Percentiles rank a stretch among this genome's conserved stretches.
Evolutionary conservation across 2,888 invertebrate genomes (phyloP).

Genomic region (Lapara coniferarum): DNA sequence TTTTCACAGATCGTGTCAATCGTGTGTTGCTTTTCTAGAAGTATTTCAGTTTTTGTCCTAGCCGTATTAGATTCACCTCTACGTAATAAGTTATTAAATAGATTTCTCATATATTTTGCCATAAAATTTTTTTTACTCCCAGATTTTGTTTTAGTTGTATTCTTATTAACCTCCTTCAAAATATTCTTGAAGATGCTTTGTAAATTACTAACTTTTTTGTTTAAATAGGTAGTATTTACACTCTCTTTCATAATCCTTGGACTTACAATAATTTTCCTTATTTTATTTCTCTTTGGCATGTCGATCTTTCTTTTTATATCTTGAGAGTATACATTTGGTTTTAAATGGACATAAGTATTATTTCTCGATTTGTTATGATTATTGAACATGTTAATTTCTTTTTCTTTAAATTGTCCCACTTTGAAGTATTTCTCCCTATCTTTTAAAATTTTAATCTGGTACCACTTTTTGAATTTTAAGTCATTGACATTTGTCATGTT

Average conservation of each 20-base stretch:
- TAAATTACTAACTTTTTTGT: slow-evolving; percentile 36
- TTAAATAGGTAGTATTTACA: slow-evolving; percentile 23
- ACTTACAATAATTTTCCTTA: slow-evolving; percentile 40
- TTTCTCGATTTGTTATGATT: neutral
- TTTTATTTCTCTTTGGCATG: slow-evolving; percentile 39
- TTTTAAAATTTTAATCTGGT: slow-evolving; percentile 36
- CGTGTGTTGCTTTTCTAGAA: slow-evolving; percentile 46
- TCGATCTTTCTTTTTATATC: slow-evolving; percentile 34
- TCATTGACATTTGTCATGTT: slow-evolving; percentile 34
- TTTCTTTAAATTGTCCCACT: slow-evolving; percentile 18
- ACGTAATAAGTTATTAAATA: slow-evolving; percentile 57
- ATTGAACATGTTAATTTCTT: slow-evolving; percentile 9
- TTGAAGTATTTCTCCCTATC: slow-evolving; percentile 31
- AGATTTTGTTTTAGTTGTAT: slow-evolving; percentile 36
- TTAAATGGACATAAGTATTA: slow-evolving; percentile 3
- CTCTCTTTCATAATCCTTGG: slow-evolving; percentile 33
- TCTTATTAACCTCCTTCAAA: slow-evolving; percentile 39
- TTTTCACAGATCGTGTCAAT: slow-evolving; percentile 57
- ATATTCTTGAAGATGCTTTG: slow-evolving; percentile 39
- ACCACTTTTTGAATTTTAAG: slow-evolving; percentile 44
- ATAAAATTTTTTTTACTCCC: slow-evolving; percentile 43
- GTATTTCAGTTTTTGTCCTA: slow-evolving; percentile 34
- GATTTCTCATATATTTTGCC: slow-evolving; percentile 55
- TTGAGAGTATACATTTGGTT: slow-evolving; percentile 30
- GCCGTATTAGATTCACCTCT: slow-evolving; percentile 36